Evolutionary conservation across 2,113 vertebrate species (phyloP), one percentile per base, ranked within the genome.

Genomic region (Ardeotis arabs): DNA sequence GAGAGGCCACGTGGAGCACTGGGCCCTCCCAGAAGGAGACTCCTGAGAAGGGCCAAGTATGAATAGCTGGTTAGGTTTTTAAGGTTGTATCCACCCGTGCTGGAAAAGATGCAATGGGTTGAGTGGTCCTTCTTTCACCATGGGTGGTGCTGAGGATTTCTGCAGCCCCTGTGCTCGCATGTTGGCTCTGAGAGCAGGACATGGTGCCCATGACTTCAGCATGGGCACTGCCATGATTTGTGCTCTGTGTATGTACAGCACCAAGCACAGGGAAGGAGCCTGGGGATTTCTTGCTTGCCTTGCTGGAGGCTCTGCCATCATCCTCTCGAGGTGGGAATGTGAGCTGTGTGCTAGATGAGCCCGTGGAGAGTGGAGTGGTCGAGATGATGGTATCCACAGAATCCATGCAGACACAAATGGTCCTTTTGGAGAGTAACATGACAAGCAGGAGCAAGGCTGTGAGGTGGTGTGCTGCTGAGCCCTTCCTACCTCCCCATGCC

Each of bases 201-300:
- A 27, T 72, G 62, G 23, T 66, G 29, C 37, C 66, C 20, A 1
- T 24, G 53, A 14, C 8, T 82, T 56, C 47, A 20, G 41, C 1
- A 0, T 14, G 23, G 41, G 27, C 47, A 50, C 23, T 16, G 47
- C 60, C 2, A 0, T 47, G 60, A 69, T 41, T 44, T 3, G 0
- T 58, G 74, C 22, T 64, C 73, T n/a, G 6, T 31, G n/a, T 35
- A 12, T 41, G 22, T 35, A 4, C 59, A 47, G 75, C 50, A 29
- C 58, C 2, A 0, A 58, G 55, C 0, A 0, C 33, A 45, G 68
- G 53, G 45, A 76, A n/a, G 41, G 0, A 87, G 31, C 37, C 70
- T 77, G 52, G 10, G 9, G 29, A 25, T 75, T 49, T 67, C n/a
- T 5, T 24, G 17, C 17, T 63, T 68, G 52, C 62, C n/a, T 68